Evolutionary conservation across 1,140 invertebrate species (phyloP), one percentile per base, ranked within the genome.

Genomic region (Agrypnia vestita): DNA sequence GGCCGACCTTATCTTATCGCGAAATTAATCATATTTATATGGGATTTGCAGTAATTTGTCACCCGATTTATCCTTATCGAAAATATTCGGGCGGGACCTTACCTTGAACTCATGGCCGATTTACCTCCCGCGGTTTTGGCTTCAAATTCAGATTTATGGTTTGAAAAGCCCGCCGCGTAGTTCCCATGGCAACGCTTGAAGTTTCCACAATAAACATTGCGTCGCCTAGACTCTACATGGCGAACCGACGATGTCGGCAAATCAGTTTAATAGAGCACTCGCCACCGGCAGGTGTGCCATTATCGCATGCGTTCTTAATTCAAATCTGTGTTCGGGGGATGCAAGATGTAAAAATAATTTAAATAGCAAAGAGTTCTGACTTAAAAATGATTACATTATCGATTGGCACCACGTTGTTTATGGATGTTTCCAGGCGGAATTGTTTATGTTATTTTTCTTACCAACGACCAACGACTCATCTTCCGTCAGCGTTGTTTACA

Each of bases 131-230:
- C 3, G 25, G 6, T 35, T 35, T 35, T 13, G 4, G 67, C 10
- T 71, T 44, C 74, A 51, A 53, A 64, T 76, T 64, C 56, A 47
- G 46, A 49, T 49, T 76, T 62, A 49, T 47, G 15, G n/a, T 55
- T 78, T 47, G 78, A 76, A 79, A 43, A 56, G 49, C 78, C 62
- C 81, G 81, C 81, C 78, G 53, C 17, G 35, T 7, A 0, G 78
- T 82, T 4, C 4, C 75, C 76, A 80, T 67, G 81, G 79, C 47
- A 44, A 82, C 69, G 21, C 19, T 11, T 59, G 11, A 62, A 76
- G 59, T 15, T 59, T 67, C 69, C 78, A 82, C 78, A 80, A 80
- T 82, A 82, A 78, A 80, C 75, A 44, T 12, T n/a, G 44, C 56
- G 15, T 19, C 69, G 71, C 46, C 49, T 61, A 56, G 17, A 11